These are phyloP conservation scores for Poecile atricapillus DNA, from an alignment of 2,113 vertebrate genomes.

Conservation along the genomic window DNA sequence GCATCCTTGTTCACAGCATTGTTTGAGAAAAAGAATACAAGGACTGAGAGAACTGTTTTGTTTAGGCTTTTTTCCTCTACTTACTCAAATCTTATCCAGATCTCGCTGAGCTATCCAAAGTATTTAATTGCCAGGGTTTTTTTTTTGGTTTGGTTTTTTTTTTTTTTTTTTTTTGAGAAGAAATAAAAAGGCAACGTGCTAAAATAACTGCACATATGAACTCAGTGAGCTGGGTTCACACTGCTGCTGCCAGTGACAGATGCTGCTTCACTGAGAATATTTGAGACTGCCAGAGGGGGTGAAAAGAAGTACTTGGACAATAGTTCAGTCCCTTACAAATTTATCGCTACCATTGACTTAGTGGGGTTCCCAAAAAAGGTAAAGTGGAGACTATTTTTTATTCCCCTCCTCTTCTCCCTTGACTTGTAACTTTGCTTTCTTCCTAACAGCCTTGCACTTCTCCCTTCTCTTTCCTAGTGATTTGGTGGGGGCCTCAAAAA, in stretches of 20 bases:
- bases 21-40: not conserved
- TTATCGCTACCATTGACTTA: not conserved
- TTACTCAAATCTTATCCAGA: not conserved
- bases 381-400: not conserved
- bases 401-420: not conserved
- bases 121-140: not conserved
- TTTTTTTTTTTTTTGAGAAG: not conserved
- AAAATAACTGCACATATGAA: constrained; percentile 1
- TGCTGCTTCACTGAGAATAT: not conserved
- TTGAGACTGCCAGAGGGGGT: not conserved
- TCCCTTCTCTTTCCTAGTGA: not conserved
- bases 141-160: not conserved
- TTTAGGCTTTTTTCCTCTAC: not conserved
- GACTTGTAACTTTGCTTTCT: not conserved
- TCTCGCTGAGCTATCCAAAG: not conserved
- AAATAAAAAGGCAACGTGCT: not conserved
- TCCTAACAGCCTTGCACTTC: not conserved
- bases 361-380: not conserved
- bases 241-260: constrained; percentile 21
- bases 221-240: not conserved
- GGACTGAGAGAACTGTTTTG: not conserved
- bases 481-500: not conserved
- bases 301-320: not conserved
- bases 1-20: not conserved
- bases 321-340: not conserved